phyloP scores from a whole-genome alignment of 2,888 invertebrate genomes.

The Polia nebulosa region DNA sequence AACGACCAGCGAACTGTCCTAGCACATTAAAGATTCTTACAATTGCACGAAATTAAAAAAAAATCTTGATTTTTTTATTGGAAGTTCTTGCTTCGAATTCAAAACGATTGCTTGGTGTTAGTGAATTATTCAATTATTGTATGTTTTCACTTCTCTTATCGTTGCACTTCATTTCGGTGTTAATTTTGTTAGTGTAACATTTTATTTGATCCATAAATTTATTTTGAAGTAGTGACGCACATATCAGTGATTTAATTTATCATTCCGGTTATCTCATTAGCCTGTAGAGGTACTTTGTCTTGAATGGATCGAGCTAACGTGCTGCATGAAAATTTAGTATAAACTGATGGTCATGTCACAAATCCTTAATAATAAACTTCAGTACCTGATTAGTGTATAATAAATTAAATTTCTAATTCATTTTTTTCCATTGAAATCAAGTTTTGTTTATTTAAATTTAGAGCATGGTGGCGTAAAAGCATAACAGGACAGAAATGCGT shows the following conservation, averaged over 20 bases:
- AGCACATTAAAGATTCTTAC: slow-evolving; percentile 89
- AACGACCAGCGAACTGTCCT: slow-evolving; percentile 87
- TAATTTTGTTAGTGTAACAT: slow-evolving; percentile 77
- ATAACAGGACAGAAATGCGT: slow-evolving; percentile 53
- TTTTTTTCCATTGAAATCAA: slow-evolving; percentile 58
- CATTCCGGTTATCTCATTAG: slow-evolving; percentile 83
- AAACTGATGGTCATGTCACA: slow-evolving; percentile 69
- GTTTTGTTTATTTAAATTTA: slow-evolving; percentile 53
- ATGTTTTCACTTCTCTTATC: slow-evolving; percentile 86
- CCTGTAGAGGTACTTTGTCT: slow-evolving; percentile 84
- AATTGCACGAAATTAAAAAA: slow-evolving; percentile 87
- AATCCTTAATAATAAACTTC: slow-evolving; percentile 64
- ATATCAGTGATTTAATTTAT: slow-evolving; percentile 75
- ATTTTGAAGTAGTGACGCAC: slow-evolving; percentile 80
- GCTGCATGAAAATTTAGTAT: slow-evolving; percentile 82
- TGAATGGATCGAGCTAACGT: slow-evolving; percentile 82
- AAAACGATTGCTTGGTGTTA: slow-evolving; percentile 88
- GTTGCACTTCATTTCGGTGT: slow-evolving; percentile 88
- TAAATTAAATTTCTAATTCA: slow-evolving; percentile 57
- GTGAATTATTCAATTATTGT: slow-evolving; percentile 79
- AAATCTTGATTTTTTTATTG: slow-evolving; percentile 76
- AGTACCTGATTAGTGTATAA: slow-evolving; percentile 68
- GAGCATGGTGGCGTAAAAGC: slow-evolving; percentile 81
- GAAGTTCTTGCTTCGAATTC: slow-evolving; percentile 87
- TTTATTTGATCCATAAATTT: slow-evolving; percentile 75